Evolutionary conservation across 2,113 vertebrate species (phyloP).

Genomic region (Actenoides hombroni): DNA sequence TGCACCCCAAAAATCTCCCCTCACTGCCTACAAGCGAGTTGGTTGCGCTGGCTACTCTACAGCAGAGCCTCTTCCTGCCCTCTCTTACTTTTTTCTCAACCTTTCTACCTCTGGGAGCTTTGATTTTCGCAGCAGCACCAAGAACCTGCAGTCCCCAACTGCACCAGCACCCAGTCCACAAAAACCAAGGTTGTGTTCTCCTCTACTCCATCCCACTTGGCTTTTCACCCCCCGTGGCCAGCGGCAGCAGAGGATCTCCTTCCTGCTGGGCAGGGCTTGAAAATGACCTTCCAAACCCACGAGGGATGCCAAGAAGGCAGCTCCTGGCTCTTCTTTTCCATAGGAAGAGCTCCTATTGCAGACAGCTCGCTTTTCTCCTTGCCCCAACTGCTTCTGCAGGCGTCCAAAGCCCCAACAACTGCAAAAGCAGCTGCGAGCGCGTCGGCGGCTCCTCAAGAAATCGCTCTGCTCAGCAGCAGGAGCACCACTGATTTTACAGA

Average conservation of each 20-base stretch:
- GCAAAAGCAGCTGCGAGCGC: not conserved
- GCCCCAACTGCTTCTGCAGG: not conserved
- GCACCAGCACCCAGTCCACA: fast-evolving
- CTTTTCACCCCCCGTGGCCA: fast-evolving
- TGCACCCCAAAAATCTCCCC: not conserved
- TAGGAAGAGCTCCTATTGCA: not conserved
- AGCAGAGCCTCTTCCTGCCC: not conserved
- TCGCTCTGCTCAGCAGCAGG: too few relatives aligned
- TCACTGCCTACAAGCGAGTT: fast-evolving
- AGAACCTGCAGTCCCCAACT: fast-evolving
- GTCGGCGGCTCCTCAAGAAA: not conserved
- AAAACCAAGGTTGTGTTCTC: fast-evolving
- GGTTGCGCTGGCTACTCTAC: not conserved
- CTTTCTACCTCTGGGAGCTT: not conserved
- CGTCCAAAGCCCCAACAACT: not conserved
- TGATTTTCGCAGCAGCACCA: not conserved
- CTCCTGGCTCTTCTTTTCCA: not conserved
- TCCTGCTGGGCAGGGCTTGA: not conserved
- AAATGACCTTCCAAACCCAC: not conserved
- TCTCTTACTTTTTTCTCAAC: not conserved
- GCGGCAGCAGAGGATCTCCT: not conserved
- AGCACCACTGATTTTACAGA: fast-evolving
- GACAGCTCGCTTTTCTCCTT: not conserved
- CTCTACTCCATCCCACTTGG: fast-evolving
- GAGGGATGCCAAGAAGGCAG: not conserved